These are phyloP conservation scores for Thereva nobilitata DNA, from an alignment of 2,888 invertebrate species.

Conservation along the genomic window DNA sequence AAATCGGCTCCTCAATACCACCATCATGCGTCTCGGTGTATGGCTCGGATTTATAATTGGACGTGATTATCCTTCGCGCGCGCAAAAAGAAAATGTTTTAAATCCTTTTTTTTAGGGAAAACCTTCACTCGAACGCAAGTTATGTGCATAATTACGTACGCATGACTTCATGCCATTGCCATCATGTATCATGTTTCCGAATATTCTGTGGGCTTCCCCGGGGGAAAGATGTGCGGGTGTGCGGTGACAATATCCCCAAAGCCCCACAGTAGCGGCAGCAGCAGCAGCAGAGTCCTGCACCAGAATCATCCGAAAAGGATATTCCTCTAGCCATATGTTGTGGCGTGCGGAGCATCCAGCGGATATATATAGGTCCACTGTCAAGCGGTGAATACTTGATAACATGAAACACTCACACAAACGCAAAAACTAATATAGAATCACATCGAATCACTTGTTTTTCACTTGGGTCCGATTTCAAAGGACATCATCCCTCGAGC, in stretches of 20 bases:
- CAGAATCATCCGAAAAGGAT: no score
- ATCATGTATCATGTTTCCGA: slow-evolving; percentile 13
- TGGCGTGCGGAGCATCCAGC: background rate
- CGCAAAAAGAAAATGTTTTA: no score
- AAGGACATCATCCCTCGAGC: background rate
- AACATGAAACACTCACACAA: background rate
- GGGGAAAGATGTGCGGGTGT: slow-evolving; percentile 4
- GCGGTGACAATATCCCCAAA: background rate
- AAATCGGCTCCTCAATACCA: no score
- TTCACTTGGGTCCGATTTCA: slow-evolving; percentile 6
- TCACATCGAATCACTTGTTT: background rate
- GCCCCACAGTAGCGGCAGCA: no score
- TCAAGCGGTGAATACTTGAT: background rate
- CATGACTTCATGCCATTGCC: slow-evolving; percentile 26
- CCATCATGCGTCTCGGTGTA: no score
- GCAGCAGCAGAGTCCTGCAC: no score
- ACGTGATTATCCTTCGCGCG: no score
- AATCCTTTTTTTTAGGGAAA: background rate
- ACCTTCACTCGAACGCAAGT: background rate
- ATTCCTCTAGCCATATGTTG: slow-evolving; percentile 3
- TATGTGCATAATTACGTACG: slow-evolving; percentile 28
- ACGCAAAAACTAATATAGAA: background rate
- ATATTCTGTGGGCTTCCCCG: slow-evolving; percentile 27
- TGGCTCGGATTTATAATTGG: no score
- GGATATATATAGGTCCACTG: background rate